These are phyloP conservation scores for Chionomys nivalis DNA, from an alignment of 2,113 vertebrate genomes.

Conservation along the genomic window DNA sequence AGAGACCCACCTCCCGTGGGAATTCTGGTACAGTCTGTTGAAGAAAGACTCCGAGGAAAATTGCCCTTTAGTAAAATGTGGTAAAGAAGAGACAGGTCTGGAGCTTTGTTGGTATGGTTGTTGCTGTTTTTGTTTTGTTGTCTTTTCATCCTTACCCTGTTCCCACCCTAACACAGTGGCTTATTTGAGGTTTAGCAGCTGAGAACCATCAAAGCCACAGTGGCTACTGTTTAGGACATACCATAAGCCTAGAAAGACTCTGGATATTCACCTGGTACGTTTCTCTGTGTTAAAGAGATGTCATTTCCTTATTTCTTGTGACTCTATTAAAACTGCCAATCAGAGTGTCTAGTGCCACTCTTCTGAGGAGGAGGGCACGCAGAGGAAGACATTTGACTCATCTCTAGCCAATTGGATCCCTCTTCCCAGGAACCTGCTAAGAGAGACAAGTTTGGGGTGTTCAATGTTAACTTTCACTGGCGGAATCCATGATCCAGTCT, in stretches of 20 bases:
- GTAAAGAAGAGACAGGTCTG: not conserved
- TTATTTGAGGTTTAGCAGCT: not conserved
- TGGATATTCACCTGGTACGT: rapidly evolving
- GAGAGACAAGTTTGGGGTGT: not conserved
- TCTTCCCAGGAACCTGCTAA: not conserved
- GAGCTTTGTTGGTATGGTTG: not conserved
- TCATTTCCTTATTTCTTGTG: not conserved
- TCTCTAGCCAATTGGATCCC: not conserved
- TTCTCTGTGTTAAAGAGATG: not conserved
- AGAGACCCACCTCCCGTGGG: not conserved
- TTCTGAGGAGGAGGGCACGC: not conserved
- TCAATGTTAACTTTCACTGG: not conserved
- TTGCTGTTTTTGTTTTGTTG: not conserved
- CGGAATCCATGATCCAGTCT: not conserved
- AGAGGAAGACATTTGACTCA: not conserved
- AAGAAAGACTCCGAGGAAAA: not conserved
- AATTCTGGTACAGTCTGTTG: not conserved
- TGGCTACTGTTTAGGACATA: not conserved
- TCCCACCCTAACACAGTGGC: not conserved
- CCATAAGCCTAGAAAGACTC: not conserved
- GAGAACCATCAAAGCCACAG: not conserved
- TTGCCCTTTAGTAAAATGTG: not conserved
- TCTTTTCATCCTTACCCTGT: not conserved
- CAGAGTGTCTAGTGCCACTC: not conserved
- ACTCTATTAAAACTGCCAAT: not conserved